Evolutionary conservation across 53 echinoderm and acorn worm genomes (phyloP).

Genomic region (Mesocentrotus franciscanus): DNA sequence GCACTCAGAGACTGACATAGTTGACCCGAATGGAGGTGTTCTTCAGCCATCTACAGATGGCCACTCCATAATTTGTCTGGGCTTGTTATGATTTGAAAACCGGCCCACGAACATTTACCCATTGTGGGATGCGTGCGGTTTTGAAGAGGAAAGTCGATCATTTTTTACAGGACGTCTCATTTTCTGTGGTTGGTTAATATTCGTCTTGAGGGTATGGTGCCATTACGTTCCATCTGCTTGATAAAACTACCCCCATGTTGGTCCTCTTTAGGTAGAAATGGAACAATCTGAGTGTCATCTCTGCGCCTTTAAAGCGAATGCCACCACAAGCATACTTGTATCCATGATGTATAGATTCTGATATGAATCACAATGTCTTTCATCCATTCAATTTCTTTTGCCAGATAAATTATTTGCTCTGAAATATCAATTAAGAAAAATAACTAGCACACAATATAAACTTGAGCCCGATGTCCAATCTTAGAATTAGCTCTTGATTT

Average conservation of each 20-base stretch:
- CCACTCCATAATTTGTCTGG: slow-evolving; percentile 18
- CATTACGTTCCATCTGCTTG: background rate
- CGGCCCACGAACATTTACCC: background rate
- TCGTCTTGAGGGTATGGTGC: background rate
- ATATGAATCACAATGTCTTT: background rate
- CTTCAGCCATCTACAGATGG: slow-evolving; percentile 19
- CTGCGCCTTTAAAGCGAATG: background rate
- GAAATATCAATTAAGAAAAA: background rate
- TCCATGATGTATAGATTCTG: background rate
- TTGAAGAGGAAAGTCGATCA: background rate
- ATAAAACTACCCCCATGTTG: background rate
- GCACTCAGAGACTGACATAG: background rate
- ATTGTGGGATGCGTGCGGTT: background rate
- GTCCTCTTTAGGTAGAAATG: background rate
- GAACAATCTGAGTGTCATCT: background rate
- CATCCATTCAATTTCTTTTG: background rate
- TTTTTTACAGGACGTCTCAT: background rate
- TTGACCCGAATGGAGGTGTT: slow-evolving; percentile 23
- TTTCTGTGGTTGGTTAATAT: background rate
- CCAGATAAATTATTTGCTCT: background rate
- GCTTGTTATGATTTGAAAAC: slow-evolving; percentile 27
- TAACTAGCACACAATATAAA: too few species aligned
- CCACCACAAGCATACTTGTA: background rate
- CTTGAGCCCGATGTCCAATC: too few species aligned
- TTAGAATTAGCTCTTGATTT: too few species aligned